Evolutionary conservation across 2,113 vertebrate genomes (phyloP), one percentile per base, ranked within the genome.

Genomic region (Oryzias woworae): DNA sequence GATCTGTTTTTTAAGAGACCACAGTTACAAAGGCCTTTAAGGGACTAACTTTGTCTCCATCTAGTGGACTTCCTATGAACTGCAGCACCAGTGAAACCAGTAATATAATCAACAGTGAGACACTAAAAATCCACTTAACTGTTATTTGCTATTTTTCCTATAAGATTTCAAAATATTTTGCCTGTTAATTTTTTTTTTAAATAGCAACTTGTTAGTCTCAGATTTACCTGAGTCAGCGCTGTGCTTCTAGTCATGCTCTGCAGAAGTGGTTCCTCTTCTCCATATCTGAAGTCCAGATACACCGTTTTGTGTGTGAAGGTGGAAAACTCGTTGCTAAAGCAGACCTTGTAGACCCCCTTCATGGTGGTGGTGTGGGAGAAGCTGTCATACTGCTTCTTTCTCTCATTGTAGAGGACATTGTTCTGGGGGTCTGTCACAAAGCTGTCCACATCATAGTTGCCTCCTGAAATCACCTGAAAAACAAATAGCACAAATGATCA

Each of bases 321-420:
- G 65, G 96, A 98, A 76, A 98, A 98, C 81, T 96, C 94, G 0
- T 98, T 98, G 89, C 95, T 94, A 73, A 98, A 98, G 89, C 96
- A 97, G 62, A 97, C 92, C 64, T 87, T 92, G 87, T 96, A 96
- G 50, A 91, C 74, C 0, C 96, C 96, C 51, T 85, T 72, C 84
- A 87, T 60, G 1, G 90, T 56, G 0, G 94, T 86, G 53, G 53
- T 93, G 82, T 94, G 90, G 0, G 89, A 89, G 88, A 96, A 95
- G 78, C 91, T 94, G 90, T 95, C 96, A 0, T 97, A 95, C 66
- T 94, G 95, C 80, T 94, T 95, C 88, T 93, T 96, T 69, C 88
- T 90, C 72, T 95, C 94, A 44, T 88, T 88, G 72, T 97, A 97
- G 78, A 97, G 74, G 1, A 83, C 71, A 26, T 90, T 91, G 48